Evolutionary conservation across 2,888 invertebrate species (phyloP).

Genomic region (Bibio marci): DNA sequence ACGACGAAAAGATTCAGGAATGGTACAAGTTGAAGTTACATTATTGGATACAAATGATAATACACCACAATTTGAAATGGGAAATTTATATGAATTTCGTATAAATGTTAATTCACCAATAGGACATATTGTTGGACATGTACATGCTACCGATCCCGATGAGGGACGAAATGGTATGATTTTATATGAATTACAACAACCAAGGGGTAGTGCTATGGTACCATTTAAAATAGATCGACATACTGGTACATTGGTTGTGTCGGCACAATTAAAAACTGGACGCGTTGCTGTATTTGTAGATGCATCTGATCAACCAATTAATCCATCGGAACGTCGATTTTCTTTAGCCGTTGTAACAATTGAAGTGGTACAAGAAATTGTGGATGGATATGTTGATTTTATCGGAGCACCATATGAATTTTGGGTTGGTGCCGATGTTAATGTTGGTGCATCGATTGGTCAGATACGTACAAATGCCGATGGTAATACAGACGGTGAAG

Average conservation of each 20-base stretch:
- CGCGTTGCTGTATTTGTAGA: slow-evolving; percentile 68
- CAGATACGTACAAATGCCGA: slow-evolving; percentile 63
- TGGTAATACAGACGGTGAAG: slow-evolving; percentile 41
- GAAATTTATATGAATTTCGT: slow-evolving; percentile 64
- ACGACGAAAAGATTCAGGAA: slow-evolving; percentile 26
- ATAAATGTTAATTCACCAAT: slow-evolving; percentile 48
- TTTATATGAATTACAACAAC: slow-evolving; percentile 52
- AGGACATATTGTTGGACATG: slow-evolving; percentile 58
- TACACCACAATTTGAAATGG: slow-evolving; percentile 69
- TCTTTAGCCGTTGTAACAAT: slow-evolving; percentile 73
- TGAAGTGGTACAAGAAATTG: slow-evolving; percentile 40
- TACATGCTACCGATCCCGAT: slow-evolving; percentile 65
- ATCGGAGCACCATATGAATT: slow-evolving; percentile 76
- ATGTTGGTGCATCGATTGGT: slow-evolving; percentile 69
- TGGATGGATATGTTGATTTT: slow-evolving; percentile 50
- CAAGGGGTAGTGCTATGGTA: slow-evolving; percentile 43
- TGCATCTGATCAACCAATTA: slow-evolving; percentile 62
- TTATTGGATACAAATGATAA: slow-evolving; percentile 83
- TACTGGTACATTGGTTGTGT: slow-evolving; percentile 48
- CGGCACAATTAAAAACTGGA: slow-evolving; percentile 46
- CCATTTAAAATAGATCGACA: slow-evolving; percentile 57
- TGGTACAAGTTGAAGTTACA: slow-evolving; percentile 63
- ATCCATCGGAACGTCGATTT: slow-evolving; percentile 67
- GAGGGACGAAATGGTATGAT: slow-evolving; percentile 50
- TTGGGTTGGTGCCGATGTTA: slow-evolving; percentile 77